These are phyloP conservation scores for Latrodectus geometricus DNA, from an alignment of 1,140 invertebrate species.

Conservation along the genomic window DNA sequence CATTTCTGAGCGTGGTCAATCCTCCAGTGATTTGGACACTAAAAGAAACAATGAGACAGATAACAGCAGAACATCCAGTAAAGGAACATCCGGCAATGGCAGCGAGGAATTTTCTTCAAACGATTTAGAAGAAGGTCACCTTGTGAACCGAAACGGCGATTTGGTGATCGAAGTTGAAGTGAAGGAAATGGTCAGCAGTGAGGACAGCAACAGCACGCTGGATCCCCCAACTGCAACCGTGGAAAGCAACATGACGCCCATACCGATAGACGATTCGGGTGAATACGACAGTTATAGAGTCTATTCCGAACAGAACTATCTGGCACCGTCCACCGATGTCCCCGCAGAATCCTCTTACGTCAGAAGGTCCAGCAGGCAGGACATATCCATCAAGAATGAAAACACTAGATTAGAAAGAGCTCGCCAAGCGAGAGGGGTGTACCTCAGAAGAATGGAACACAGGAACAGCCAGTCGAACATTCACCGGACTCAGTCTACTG, in stretches of 20 bases:
- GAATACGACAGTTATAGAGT: conserved; percentile 41
- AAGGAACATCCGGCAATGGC: not conserved
- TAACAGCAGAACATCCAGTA: not conserved
- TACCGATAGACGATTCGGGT: conserved; percentile 1
- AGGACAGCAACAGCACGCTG: conserved; percentile 17
- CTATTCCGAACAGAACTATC: conserved; percentile 49
- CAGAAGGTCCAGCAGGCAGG: conserved; percentile 21
- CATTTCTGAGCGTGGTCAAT: too few species aligned
- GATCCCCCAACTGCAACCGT: not conserved
- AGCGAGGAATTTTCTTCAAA: conserved; percentile 1
- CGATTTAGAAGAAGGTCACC: conserved; percentile 36
- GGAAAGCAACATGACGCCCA: conserved; percentile 24
- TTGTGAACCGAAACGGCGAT: conserved; percentile 45
- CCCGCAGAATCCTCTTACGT: not conserved
- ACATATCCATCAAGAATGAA: conserved; percentile 21
- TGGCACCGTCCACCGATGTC: not conserved
- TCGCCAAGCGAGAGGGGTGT: conserved; percentile 35
- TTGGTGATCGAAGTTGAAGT: conserved; percentile 54
- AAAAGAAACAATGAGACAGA: too few species aligned
- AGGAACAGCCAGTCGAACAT: conserved; percentile 32
- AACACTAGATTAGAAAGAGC: not conserved
- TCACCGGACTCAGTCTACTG: conserved; percentile 25
- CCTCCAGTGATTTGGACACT: too few species aligned
- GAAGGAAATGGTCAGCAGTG: conserved; percentile 36
- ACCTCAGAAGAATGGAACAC: conserved; percentile 54